These are phyloP conservation scores for Drosophila neonasuta DNA, from an alignment of 2,888 invertebrate species.

Conservation along the genomic window DNA sequence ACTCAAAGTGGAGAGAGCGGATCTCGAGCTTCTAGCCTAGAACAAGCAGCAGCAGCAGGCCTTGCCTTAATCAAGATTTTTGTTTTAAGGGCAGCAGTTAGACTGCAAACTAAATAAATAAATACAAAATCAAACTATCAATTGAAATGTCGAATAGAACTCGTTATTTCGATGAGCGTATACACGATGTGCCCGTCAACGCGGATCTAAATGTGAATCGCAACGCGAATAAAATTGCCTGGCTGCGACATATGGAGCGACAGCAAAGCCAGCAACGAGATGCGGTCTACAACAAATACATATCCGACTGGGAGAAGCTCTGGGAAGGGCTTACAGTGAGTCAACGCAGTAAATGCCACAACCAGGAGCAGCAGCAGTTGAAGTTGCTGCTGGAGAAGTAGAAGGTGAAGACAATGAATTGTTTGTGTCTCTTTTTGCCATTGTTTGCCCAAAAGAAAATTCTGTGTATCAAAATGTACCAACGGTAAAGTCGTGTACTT, in stretches of 20 bases:
- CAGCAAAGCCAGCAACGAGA: conserved; percentile 9
- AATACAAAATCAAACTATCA: conserved; percentile 14
- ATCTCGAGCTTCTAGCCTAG: background rate
- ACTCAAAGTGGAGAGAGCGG: background rate
- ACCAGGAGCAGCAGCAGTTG: background rate
- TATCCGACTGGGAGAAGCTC: conserved; percentile 12
- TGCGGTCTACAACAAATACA: background rate
- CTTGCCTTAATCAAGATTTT: conserved; percentile 2
- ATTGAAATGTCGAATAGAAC: conserved; percentile 3
- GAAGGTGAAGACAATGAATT: background rate
- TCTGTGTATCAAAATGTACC: conserved; percentile 12
- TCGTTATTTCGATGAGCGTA: conserved; percentile 15
- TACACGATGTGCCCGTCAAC: conserved; percentile 11
- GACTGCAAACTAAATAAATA: background rate
- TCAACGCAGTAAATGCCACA: background rate
- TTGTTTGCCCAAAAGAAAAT: conserved; percentile 10
- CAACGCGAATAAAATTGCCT: conserved; percentile 17
- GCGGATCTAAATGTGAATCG: conserved; percentile 1
- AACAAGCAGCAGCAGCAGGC: conserved; percentile 14
- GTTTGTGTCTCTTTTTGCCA: background rate
- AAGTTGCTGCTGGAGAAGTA: background rate
- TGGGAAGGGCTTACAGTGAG: conserved; percentile 3
- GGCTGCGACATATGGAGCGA: conserved; percentile 23
- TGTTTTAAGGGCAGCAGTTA: conserved; percentile 1
- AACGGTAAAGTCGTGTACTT: background rate